Evolutionary conservation across 2,888 invertebrate species (phyloP), one percentile per base, ranked within the genome.

Genomic region (Lasioglossum leucozonium): DNA sequence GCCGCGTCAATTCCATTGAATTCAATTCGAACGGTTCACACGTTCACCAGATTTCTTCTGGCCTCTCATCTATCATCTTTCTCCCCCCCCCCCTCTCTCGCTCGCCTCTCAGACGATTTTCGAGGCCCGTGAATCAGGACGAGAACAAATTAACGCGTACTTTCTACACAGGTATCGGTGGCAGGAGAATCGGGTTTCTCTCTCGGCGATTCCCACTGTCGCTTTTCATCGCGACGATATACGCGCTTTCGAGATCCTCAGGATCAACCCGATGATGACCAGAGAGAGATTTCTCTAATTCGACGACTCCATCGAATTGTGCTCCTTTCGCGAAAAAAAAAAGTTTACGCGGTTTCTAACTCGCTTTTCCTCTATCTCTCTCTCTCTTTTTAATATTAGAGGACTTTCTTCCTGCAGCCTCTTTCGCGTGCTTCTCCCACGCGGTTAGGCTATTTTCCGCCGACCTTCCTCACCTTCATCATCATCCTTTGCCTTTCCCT

Each of bases 91-190:
- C 58, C 4, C 26, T 13, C 26, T 26, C 30, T 30, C 30, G 13
- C 62, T 62, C 62, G 30, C 16, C 55, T 55, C 42, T 37, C 34
- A 42, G 10, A 47, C 83, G 47, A 83, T 84, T 83, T 84, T 83
- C 84, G 84, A 73, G 84, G 51, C 40, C 77, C 83, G 77, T 37
- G 83, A 84, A 83, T 84, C 84, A 51, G 74, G 71, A 83, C 84
- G 71, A 22, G 84, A 83, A 81, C 71, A 72, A 79, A 79, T 79
- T 42, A 58, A 72, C 55, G 40, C 40, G n/a, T 72, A 83, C 84
- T 84, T 84, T 84, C 83, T 84, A 82, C 65, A 34, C 13, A 62
- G 55, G 44, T 77, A 74, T 74, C 77, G 58, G 67, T 18, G 34
- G 42, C 76, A 42, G 72, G 62, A 71, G 77, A 84, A 84, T 82